Evolutionary conservation across 1,140 invertebrate species (phyloP), one percentile per base, ranked within the genome.

Genomic region (Lamellibrachia luymesi): DNA sequence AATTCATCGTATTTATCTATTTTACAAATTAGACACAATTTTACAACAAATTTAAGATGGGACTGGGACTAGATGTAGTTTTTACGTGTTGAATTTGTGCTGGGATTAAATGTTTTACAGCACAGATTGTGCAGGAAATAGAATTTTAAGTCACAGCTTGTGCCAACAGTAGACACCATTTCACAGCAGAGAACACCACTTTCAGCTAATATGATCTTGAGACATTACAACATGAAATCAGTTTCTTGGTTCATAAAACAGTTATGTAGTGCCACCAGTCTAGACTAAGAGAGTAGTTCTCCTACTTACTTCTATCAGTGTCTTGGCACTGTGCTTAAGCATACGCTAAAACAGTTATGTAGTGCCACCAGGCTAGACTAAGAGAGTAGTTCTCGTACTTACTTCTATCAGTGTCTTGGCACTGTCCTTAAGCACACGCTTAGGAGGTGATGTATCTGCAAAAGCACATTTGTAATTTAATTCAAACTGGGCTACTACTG

Each of bases 401-500:
- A 94, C 94, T 94, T 95, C 92, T 49, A 95, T 93, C 50, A 95
- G 92, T 50, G 94, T 94, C 22, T 93, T 90, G 50, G 94, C 92
- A 51, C 92, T 93, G 52, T 95, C 94, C 89, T 94, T 95, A 17
- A 95, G 91, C 17, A 95, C 93, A 90, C 91, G 51, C 90, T 98
- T 98, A 50, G 98, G 97, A 22, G 98, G 98, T 50, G 98, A 97
- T 92, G 97, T 97, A 96, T 98, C 98, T 98, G 96, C 96, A 95
- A 95, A 93, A 4, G 25, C 64, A 80, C 64, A 80, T 80, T 93
- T 8, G 92, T 92, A 94, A 92, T 90, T 50, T 50, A n/a, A 93
- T 93, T 27, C 92, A 38, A 50, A 93, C 25, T 80, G n/a, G 17
- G 91, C 49, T 92, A 80, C 50, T 10, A 80, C 13, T 17, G 64